Evolutionary conservation across 2,888 invertebrate species (phyloP), one percentile per base, ranked within the genome.

Genomic region (Cantharis nigra): DNA sequence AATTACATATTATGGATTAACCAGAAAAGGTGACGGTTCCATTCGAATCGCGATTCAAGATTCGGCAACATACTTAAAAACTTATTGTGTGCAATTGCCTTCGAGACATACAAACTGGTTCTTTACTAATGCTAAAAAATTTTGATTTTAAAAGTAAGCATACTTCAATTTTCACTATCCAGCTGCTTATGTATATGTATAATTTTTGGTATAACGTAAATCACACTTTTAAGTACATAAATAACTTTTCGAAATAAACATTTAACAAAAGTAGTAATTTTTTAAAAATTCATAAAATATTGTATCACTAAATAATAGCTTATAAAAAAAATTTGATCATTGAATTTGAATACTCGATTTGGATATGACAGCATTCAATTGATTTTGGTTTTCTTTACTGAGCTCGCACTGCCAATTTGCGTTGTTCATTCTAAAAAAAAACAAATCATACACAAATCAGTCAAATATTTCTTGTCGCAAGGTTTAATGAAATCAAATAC

Each of bases 401-500:
- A 26, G 76, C 76, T 71, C 76, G 78, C 63, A 79, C 74, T 63
- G 76, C 74, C 16, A 79, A 69, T 72, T 79, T 79, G 69, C 78
- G 78, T 20, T 76, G 73, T 30, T 79, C 78, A 49, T 69, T 76
- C 78, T 79, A 79, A 70, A 76, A 26, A n/a, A 16, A 73, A 72
- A 74, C 33, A 49, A 49, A 49, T 49, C 2, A n/a, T n/a, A 49
- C 49, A 49, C n/a, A 5, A n/a, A n/a, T 13, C n/a, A 49, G n/a
- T 49, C 49, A 26, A 26, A 26, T 26, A 26, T 9, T 9, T 23
- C 9, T 26, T 26, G 26, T 9, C 2, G 5, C 23, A 7, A 23
- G 7, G 4, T 26, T 26, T 26, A 26, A 26, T 26, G 9, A 9
- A 26, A 26, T 26, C 9, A 26, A 26, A 26, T 26, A 1, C 26